Percentiles rank a stretch among this genome's conserved stretches.
Evolutionary conservation across 2,113 vertebrate genomes (phyloP).

Genomic region (Thamnophis sirtalis): DNA sequence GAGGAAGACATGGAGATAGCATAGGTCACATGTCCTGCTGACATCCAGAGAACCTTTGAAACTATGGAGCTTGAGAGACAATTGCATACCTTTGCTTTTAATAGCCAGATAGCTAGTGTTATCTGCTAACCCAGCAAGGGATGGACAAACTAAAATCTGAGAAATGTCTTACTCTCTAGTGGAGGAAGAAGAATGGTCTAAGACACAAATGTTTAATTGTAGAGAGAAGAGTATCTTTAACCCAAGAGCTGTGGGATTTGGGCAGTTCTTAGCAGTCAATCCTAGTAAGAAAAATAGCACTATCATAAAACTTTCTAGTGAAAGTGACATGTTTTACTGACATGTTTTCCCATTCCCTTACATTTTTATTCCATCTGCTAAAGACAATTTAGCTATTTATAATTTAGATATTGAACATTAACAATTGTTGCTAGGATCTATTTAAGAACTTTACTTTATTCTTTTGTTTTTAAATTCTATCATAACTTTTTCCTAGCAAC

Average conservation of each 20-base stretch:
- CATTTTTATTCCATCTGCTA: background rate
- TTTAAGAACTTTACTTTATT: background rate
- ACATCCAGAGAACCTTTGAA: background rate
- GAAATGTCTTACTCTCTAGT: background rate
- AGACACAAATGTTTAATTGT: background rate
- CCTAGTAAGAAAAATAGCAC: background rate
- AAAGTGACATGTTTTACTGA: background rate
- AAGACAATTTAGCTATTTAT: background rate
- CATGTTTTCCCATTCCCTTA: background rate
- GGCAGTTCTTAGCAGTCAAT: background rate
- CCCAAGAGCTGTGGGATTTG: background rate
- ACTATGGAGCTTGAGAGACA: background rate
- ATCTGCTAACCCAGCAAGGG: background rate
- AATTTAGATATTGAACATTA: background rate
- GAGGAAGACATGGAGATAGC: background rate
- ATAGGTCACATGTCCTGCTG: background rate
- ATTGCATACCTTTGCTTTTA: background rate
- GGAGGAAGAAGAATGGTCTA: background rate
- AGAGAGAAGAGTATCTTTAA: background rate
- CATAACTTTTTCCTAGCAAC: background rate
- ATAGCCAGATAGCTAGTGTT: background rate
- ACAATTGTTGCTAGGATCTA: background rate
- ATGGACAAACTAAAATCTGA: background rate
- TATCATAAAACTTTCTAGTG: background rate
- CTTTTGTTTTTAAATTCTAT: background rate